phyloP scores from a whole-genome alignment of 2,888 invertebrate species.

The Phlogophora meticulosa region DNA sequence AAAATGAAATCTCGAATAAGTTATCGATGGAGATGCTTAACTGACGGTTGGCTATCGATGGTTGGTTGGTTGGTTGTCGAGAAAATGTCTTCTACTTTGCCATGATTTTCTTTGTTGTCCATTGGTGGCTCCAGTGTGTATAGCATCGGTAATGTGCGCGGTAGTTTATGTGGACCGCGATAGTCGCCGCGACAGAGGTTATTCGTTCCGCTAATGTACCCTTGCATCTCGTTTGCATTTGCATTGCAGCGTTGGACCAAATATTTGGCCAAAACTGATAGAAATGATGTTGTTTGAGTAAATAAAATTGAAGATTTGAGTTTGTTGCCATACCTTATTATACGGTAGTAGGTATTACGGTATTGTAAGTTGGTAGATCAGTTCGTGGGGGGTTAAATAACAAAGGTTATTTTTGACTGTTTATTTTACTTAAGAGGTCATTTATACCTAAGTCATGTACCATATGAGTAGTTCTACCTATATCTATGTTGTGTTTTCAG shows the following conservation, averaged over 20 bases:
- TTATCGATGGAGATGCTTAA: no score
- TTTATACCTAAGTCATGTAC: not conserved
- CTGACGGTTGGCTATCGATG: no score
- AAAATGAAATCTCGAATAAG: no score
- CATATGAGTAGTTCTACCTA: not conserved
- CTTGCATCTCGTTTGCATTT: constrained; percentile 86
- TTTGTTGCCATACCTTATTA: not conserved
- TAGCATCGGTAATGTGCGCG: constrained; percentile 82
- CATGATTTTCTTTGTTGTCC: constrained; percentile 18
- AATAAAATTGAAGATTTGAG: constrained; percentile 1
- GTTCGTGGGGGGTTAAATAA: no score
- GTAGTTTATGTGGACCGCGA: constrained; percentile 89
- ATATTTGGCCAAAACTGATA: constrained; percentile 61
- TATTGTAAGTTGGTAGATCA: not conserved
- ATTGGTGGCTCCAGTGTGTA: constrained; percentile 69
- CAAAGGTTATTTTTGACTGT: no score
- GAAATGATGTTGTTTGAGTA: constrained; percentile 13
- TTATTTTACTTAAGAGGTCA: no score
- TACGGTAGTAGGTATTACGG: no score
- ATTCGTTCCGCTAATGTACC: constrained; percentile 90
- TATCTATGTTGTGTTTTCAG: not conserved
- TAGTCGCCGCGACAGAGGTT: constrained; percentile 88
- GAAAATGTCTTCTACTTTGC: not conserved
- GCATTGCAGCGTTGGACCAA: constrained; percentile 67
- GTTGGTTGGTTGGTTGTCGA: no score